These are phyloP conservation scores for Molossus alvarezi DNA, from an alignment of 2,797 vertebrate species.

Conservation along the genomic window DNA sequence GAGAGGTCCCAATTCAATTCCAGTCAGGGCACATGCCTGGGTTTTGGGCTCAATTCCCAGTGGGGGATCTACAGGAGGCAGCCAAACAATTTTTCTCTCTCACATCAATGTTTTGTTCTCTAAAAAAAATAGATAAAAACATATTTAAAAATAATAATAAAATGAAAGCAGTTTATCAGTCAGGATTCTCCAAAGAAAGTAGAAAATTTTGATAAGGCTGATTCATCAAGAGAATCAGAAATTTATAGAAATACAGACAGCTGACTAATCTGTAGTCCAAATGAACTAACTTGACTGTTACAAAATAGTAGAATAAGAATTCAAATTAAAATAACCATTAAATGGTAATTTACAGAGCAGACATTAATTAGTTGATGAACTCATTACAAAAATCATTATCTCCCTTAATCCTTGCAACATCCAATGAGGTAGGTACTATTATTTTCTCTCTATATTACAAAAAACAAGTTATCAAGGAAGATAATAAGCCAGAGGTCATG, in stretches of 20 bases:
- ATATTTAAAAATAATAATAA: no score
- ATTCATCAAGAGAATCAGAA: background rate
- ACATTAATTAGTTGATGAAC: background rate
- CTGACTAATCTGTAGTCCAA: background rate
- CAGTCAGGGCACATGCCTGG: no score
- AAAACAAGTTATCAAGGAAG: background rate
- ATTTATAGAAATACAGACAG: background rate
- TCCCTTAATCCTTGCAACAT: background rate
- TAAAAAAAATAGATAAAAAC: no score
- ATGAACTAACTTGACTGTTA: conserved; percentile 38
- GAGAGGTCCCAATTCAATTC: no score
- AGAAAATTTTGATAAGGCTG: conserved; percentile 31
- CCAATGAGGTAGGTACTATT: no score
- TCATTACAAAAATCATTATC: conserved; percentile 59
- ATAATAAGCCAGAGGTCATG: background rate
- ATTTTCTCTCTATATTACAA: background rate
- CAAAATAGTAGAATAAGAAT: background rate
- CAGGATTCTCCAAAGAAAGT: background rate
- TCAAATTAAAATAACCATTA: conserved; percentile 49
- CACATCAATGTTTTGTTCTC: no score
- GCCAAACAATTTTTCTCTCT: no score
- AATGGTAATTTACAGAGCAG: background rate
- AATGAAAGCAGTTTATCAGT: background rate
- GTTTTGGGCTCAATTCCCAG: no score
- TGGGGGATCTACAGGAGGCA: no score